These are phyloP conservation scores for Origma solitaria DNA, from an alignment of 2,113 vertebrate species.

Conservation along the genomic window DNA sequence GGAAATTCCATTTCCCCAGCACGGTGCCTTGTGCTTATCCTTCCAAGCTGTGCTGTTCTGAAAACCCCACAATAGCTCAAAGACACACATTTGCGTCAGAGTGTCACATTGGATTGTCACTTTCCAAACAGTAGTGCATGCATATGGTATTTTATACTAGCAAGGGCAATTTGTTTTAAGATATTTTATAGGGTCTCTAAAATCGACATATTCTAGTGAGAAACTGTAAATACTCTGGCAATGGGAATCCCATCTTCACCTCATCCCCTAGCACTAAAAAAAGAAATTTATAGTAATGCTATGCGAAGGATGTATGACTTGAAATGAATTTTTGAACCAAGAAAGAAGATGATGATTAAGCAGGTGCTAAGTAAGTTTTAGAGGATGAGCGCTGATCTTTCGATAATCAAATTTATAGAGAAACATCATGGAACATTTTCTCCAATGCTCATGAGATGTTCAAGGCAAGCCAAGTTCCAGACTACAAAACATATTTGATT, in stretches of 20 bases:
- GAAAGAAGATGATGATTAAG: neutral
- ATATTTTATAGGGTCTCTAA: neutral
- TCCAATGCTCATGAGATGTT: neutral
- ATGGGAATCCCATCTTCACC: neutral
- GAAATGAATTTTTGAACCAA: neutral
- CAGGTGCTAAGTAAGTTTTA: neutral
- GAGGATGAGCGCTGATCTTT: neutral
- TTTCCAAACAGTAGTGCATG: neutral
- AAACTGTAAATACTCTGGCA: neutral
- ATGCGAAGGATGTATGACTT: neutral
- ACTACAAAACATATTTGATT: neutral
- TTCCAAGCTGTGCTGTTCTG: constrained; percentile 33
- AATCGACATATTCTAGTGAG: neutral
- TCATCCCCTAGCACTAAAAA: neutral
- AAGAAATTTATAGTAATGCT: neutral
- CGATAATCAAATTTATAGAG: neutral
- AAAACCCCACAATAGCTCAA: constrained; percentile 1
- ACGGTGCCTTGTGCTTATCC: neutral
- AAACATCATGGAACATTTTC: neutral
- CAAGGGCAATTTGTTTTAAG: neutral
- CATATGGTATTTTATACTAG: neutral
- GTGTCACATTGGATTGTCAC: neutral
- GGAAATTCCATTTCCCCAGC: constrained; percentile 49
- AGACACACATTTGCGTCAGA: neutral
- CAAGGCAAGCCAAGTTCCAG: neutral